phyloP scores from a whole-genome alignment of 2,888 invertebrate genomes.

The Lasius platythorax region DNA sequence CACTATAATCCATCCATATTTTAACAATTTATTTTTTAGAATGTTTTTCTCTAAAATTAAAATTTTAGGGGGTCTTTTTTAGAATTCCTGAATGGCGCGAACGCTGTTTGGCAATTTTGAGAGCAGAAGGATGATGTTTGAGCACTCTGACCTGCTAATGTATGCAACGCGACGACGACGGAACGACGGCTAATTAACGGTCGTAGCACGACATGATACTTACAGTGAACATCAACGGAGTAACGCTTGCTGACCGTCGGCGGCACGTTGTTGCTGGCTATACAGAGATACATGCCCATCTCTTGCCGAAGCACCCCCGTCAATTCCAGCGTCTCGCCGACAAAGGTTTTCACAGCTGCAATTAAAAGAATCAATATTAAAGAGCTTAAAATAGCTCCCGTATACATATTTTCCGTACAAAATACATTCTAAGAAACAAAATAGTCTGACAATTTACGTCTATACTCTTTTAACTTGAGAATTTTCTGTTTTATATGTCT shows the following conservation, averaged over 20 bases:
- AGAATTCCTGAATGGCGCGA: neutral
- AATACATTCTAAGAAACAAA: neutral
- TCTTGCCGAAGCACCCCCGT: conserved; percentile 92
- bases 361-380: conserved; percentile 36
- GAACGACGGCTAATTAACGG: conserved; percentile 58
- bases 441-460: neutral
- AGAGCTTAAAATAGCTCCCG: neutral
- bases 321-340: conserved; percentile 91
- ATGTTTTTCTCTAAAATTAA: neutral
- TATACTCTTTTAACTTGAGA: neutral
- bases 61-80: neutral
- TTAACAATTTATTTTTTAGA: neutral
- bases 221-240: conserved; percentile 91
- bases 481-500: neutral
- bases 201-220: conserved; percentile 66
- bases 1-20: neutral
- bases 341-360: conserved; percentile 87
- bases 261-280: conserved; percentile 94
- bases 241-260: conserved; percentile 94
- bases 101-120: neutral
- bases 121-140: neutral
- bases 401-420: neutral
- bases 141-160: conserved; percentile 21
- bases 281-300: conserved; percentile 95
- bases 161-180: conserved; percentile 22